Base-by-base conservation (phyloP, 2,888 invertebrate genomes). In the Margaritifera margaritifera region DNA sequence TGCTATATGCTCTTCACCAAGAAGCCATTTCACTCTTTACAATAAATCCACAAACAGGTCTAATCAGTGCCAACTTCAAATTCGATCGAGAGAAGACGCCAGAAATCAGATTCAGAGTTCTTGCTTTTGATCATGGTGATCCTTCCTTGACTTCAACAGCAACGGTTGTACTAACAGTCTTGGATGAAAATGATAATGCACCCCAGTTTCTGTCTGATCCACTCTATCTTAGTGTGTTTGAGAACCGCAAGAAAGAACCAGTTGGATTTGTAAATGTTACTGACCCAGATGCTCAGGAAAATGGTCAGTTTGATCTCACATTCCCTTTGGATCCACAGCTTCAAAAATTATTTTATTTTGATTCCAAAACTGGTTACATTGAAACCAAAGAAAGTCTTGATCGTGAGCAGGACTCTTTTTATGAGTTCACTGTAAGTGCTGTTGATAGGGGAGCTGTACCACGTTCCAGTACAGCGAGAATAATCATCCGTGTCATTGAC, bases 141-240 rank as follows among this genome's bases (percentile, higher is more conserved):
- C 79, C 86, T 94, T 83, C 95, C 94, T 66, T 95, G 95, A 87
- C 96, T 94, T n/a, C 95, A 94, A 4, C 92, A 20, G 82, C 87
- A 0, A 74, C 82, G 11, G 79, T 89, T 27, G 72, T 94, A 91
- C 95, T 99, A 67, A 96, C 96, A 88, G 97, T 99, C 0, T 90
- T 95, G 65, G 99, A 99, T 89, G 95, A 95, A 79, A 98, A 99
- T 89, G 99, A 99, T 90, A 97, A 99, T 87, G 93, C 95, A 24
- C 99, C 99, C 0, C 93, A 93, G 6, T 99, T 99, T 89, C 98
- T 98, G 90, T 94, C 95, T 89, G 94, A 94, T 71, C 94, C 95
- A 80, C 98, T 98, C 89, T 95, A 96, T 83, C 94, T 97, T 0
- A 93, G 94, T 20, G 93, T 98, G 0, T 91, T 95, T 31, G 99